Base-by-base conservation (phyloP, 1,140 invertebrate species). In the Ptiloglossa arizonensis region DNA sequence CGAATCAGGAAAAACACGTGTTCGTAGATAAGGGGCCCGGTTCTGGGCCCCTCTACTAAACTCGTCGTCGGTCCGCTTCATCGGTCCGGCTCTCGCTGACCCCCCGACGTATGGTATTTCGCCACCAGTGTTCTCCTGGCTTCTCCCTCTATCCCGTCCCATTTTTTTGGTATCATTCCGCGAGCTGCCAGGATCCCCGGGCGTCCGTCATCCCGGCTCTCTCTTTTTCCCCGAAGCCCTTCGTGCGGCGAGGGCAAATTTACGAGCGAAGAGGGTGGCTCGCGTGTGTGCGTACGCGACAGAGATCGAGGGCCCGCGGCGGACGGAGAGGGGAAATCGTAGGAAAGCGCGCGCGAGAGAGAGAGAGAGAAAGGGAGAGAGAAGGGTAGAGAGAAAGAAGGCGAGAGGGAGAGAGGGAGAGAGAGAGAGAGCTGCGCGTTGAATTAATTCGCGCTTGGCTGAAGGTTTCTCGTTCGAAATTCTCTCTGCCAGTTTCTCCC, bases 361-460 rank as follows among this genome's bases (percentile, higher is more conserved):
- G 59, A 60, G 54, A 54, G 63, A 64, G 52, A 64, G 60, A 46
- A 19, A 52, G 74, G 13, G 76, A 38, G 22, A 52, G 62, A 27
- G 54, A 29, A 74, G 66, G 9, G 56, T 13, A 48, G 6, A 22
- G n/a, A 52, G 41, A 62, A 48, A 63, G 59, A 44, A 17, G 62
- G 60, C 64, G n/a, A 32, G 75, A 32, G n/a, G 52, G 62, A 38
- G 54, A 44, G 38, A 17, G 60, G 35, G 56, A 72, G 70, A 63
- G 56, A 64, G 50, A 68, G 77, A 83, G 80, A 87, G 13, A 8
- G 67, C 70, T 80, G 84, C 81, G 83, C 83, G 85, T 84, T 88
- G 89, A 90, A 90, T 90, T 90, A 90, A 90, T 90, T 90, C 83
- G 87, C 86, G 85, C 87, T 89, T 88, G 84, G 87, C 79, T 86